phyloP scores from a whole-genome alignment of 1,140 invertebrate species.

The Uloborus diversus region DNA sequence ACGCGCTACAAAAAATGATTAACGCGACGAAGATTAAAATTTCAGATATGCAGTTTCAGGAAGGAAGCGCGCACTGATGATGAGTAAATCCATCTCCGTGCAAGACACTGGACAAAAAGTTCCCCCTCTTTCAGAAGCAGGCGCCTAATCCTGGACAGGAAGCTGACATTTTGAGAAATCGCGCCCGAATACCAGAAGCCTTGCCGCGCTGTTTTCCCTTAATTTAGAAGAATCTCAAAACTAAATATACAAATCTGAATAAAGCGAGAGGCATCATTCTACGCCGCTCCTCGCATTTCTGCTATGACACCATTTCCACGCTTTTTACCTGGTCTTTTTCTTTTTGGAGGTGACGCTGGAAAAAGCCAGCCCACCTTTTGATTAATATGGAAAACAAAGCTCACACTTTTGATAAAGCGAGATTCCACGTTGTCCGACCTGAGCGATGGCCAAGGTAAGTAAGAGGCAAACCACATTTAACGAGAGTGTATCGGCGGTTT shows the following conservation, averaged over 20 bases:
- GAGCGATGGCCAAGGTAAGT: conserved; percentile 20
- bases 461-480: conserved; percentile 9
- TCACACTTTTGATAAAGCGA: conserved; percentile 21
- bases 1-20: conserved; percentile 45
- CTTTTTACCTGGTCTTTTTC: conserved; percentile 45
- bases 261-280: conserved; percentile 43
- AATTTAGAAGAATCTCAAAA: conserved; percentile 48
- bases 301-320: conserved; percentile 17
- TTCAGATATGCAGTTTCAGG: conserved; percentile 43
- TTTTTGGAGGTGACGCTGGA: not conserved
- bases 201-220: conserved; percentile 37
- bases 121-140: not conserved
- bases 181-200: conserved; percentile 48
- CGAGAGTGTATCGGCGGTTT: conserved; percentile 2
- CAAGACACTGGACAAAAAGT: conserved; percentile 29
- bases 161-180: conserved; percentile 53
- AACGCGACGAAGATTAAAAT: conserved; percentile 51
- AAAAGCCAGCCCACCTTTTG: conserved; percentile 50
- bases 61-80: conserved; percentile 41
- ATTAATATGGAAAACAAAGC: conserved; percentile 52
- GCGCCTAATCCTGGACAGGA: conserved; percentile 29
- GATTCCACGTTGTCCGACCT: conserved; percentile 33
- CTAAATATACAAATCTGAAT: conserved; percentile 47
- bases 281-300: conserved; percentile 29
- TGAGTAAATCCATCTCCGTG: conserved; percentile 51